Percentiles rank a stretch among this genome's conserved stretches.
Conservation (phyloP, 2,113 vertebrate genomes). For the Caranx melampygus region DNA sequence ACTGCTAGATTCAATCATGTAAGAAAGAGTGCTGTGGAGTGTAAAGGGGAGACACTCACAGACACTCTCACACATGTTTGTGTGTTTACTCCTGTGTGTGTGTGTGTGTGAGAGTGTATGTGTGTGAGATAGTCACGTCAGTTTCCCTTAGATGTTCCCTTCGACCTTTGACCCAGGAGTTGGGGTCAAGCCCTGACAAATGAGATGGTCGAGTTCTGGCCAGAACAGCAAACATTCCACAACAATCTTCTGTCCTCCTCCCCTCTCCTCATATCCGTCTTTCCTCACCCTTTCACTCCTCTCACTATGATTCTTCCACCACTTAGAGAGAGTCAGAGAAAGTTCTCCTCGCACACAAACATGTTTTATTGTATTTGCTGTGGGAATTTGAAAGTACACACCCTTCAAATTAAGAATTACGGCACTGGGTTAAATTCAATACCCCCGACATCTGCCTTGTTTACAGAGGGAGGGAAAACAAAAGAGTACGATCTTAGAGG, state of each 20-base stretch:
- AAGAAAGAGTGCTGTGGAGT: slow-evolving; percentile 41
- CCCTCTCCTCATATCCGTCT: slow-evolving; percentile 57
- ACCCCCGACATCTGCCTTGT: slow-evolving; percentile 57
- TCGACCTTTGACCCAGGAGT: slow-evolving; percentile 66
- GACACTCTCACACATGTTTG: slow-evolving; percentile 50
- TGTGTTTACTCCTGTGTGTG: slow-evolving; percentile 59
- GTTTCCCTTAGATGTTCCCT: slow-evolving; percentile 74
- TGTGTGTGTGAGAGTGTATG: slow-evolving; percentile 43
- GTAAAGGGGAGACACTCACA: slow-evolving; percentile 39
- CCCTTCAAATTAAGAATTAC: slow-evolving; percentile 58
- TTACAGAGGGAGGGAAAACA: slow-evolving; percentile 55
- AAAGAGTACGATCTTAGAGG: slow-evolving; percentile 42
- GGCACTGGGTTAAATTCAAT: slow-evolving; percentile 52
- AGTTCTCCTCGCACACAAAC: slow-evolving; percentile 59
- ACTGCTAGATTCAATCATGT: slow-evolving; percentile 50
- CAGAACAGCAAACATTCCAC: slow-evolving; percentile 80
- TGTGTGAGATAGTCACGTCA: slow-evolving; percentile 44
- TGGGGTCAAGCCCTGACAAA: slow-evolving; percentile 81
- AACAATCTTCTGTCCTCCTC: slow-evolving; percentile 76
- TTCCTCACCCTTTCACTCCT: slow-evolving; percentile 56
- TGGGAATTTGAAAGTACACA: slow-evolving; percentile 44
- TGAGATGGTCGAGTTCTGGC: slow-evolving; percentile 73
- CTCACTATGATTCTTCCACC: slow-evolving; percentile 40
- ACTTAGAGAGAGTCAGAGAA: slow-evolving; percentile 38
- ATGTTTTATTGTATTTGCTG: slow-evolving; percentile 55